Percentiles rank a stretch among this genome's conserved stretches.
phyloP scores from a whole-genome alignment of 2,113 vertebrate genomes.

The human region DNA sequence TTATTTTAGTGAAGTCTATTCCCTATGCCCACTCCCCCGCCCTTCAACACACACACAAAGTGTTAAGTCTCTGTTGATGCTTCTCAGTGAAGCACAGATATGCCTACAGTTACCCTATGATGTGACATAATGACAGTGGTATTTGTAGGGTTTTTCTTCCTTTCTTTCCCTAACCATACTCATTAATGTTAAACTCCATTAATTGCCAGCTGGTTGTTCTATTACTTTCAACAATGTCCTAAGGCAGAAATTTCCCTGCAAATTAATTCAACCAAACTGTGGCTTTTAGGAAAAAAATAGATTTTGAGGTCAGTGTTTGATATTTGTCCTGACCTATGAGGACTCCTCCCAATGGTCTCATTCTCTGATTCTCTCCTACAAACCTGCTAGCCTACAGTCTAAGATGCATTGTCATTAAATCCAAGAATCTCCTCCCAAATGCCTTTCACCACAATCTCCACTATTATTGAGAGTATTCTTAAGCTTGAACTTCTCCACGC shows the following conservation, averaged over 20 bases:
- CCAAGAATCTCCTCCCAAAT: neutral
- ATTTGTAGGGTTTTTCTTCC: no score
- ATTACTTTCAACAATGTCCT: neutral
- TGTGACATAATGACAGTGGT: no score
- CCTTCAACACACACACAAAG: no score
- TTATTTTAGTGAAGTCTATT: no score
- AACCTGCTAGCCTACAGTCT: neutral
- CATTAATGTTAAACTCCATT: neutral
- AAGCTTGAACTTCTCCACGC: neutral
- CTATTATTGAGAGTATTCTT: neutral
- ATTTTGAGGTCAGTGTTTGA: neutral
- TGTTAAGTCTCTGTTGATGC: no score
- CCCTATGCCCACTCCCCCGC: no score
- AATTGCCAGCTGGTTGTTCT: neutral
- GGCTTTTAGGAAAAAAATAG: neutral
- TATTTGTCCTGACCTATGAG: neutral
- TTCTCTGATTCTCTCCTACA: neutral
- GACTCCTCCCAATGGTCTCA: neutral
- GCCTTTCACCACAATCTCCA: neutral
- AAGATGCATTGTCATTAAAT: neutral
- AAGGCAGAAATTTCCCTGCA: neutral
- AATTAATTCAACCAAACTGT: neutral
- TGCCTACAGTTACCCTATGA: no score
- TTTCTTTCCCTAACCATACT: neutral
- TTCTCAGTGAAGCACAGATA: no score